Evolutionary conservation across 2,113 vertebrate species (phyloP).

Genomic region (Callipepla squamata): DNA sequence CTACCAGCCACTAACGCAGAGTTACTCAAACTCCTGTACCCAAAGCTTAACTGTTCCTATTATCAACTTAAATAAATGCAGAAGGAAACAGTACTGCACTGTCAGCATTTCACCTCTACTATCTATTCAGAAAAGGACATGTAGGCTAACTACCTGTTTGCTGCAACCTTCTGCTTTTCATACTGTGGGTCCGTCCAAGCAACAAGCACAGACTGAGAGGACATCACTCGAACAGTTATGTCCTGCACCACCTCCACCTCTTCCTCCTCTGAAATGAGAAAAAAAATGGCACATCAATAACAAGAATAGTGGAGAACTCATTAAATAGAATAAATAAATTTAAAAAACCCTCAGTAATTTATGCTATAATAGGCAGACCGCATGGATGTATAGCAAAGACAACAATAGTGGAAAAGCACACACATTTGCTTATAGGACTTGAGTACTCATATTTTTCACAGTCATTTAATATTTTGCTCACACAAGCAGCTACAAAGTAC

Average conservation of each 20-base stretch:
- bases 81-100: not conserved
- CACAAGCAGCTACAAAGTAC: not conserved
- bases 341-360: not conserved
- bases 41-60: not conserved
- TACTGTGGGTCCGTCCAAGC: conserved; percentile 90
- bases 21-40: not conserved
- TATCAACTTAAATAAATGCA: not conserved
- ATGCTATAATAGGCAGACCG: not conserved
- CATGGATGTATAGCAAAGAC: not conserved
- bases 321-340: not conserved
- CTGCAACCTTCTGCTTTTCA: conserved; percentile 83
- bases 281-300: not conserved
- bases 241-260: conserved; percentile 86
- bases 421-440: not conserved
- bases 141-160: conserved; percentile 72
- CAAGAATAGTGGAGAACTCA: not conserved
- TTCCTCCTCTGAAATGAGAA: conserved; percentile 84
- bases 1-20: not conserved
- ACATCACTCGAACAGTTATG: conserved; percentile 91
- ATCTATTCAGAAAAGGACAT: not conserved
- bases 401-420: not conserved
- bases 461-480: not conserved
- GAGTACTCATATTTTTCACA: not conserved
- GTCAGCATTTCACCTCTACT: not conserved
- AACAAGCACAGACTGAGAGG: conserved; percentile 94